phyloP scores from a whole-genome alignment of 2,113 vertebrate genomes.

The Pygathrix nemaeus region DNA sequence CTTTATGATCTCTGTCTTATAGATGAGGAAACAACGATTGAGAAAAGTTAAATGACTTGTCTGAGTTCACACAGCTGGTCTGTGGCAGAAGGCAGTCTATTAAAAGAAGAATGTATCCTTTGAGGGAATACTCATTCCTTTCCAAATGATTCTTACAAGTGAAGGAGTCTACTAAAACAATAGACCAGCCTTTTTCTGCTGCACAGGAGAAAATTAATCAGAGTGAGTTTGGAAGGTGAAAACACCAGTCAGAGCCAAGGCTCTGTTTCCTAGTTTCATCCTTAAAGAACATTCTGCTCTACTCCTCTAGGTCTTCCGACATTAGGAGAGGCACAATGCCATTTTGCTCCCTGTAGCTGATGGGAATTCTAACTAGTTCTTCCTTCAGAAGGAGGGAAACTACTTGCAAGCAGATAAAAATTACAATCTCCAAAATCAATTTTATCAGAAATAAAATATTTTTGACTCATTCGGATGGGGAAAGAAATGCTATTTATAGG shows the following conservation, averaged over 20 bases:
- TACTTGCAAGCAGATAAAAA: not conserved
- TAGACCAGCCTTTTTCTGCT: not conserved
- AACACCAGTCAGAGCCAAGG: not conserved
- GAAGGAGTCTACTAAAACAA: not conserved
- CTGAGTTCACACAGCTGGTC: not conserved
- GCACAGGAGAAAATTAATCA: not conserved
- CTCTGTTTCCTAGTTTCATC: not conserved
- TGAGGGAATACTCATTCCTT: not conserved
- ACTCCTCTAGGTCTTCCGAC: not conserved
- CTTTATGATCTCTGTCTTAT: not conserved
- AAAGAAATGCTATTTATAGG: not conserved
- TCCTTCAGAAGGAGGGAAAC: not conserved
- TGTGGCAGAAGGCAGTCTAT: not conserved
- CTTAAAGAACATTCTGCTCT: not conserved
- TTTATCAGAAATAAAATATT: constrained; percentile 19
- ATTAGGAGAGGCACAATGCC: fast-evolving
- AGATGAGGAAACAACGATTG: not conserved
- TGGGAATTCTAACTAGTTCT: not conserved
- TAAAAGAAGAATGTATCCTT: not conserved
- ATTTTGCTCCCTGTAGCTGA: not conserved
- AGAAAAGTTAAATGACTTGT: not conserved
- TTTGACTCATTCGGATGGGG: not conserved
- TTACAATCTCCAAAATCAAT: not conserved
- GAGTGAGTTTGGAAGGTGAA: not conserved
- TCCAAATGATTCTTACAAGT: not conserved